Evolutionary conservation across 1,140 invertebrate genomes (phyloP), one percentile per base, ranked within the genome.

Genomic region (Meteorus sp.): DNA sequence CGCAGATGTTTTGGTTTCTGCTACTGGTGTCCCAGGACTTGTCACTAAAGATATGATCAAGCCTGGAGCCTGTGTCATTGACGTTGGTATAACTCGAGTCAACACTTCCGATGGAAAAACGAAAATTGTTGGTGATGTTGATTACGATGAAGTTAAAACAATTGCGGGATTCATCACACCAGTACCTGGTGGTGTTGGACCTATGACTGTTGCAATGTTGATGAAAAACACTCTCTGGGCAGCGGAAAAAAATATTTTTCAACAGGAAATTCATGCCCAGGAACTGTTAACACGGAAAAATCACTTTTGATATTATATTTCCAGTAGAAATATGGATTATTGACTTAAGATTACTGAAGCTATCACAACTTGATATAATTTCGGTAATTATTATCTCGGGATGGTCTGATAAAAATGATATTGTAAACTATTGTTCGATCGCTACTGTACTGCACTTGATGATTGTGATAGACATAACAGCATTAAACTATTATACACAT

Each of bases 131-230:
- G 94, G 93, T 4, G 94, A 96, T 79, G 91, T 94, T 8, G 89
- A 95, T 72, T 96, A 88, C 82, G 87, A 93, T 53, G 83, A 83
- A 69, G 88, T 91, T 0, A 85, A 84, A 53, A 80, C 91, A 74
- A 77, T 92, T 6, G 91, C 91, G 7, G 89, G 89, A n/a, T 78
- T 86, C 25, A 89, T 94, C 25, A 92, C 91, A 1, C 91, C 92
- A 6, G 92, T 94, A 1, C 92, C 93, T 5, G 93, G 93, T 9
- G 93, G 92, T 9, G 92, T 94, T 19, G 93, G 93, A 0, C 92
- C 93, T 1, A 91, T 94, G 88, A 94, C 92, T 3, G 91, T 94
- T 0, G 88, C 90, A 1, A 94, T 94, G 91, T 75, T 95, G 6
- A 92, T 95, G 88, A 85, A 84, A 55, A 95, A 95, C 69, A 94